Evolutionary conservation across 2,888 invertebrate species (phyloP).

Genomic region (Pseudococcus jackbeardsleyi): DNA sequence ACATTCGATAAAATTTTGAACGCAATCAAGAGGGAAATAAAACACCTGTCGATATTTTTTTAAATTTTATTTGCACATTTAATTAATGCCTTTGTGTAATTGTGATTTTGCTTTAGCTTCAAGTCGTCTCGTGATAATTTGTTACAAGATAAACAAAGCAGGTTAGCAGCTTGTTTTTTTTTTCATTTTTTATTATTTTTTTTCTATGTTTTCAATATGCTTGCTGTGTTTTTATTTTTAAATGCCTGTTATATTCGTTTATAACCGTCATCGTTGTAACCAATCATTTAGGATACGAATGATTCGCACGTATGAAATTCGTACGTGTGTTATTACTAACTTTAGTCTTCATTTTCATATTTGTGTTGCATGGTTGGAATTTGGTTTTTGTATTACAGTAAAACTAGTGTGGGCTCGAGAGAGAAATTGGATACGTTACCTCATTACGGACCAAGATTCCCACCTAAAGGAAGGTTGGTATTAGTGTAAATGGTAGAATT

Average conservation of each 20-base stretch:
- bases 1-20: too few species aligned
- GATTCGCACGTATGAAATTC: background rate
- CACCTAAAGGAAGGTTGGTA: constrained; percentile 83
- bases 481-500: background rate
- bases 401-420: constrained; percentile 88
- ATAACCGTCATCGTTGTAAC: background rate
- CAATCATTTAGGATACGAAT: background rate
- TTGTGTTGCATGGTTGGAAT: constrained; percentile 34
- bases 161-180: constrained; percentile 50
- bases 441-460: constrained; percentile 91
- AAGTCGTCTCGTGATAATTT: constrained; percentile 64
- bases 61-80: background rate
- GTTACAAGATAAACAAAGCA: constrained; percentile 55
- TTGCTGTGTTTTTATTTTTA: background rate
- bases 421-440: constrained; percentile 84
- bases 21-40: background rate
- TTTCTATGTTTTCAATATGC: background rate
- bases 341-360: too few species aligned
- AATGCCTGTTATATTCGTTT: background rate
- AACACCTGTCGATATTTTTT: background rate
- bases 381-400: constrained; percentile 74
- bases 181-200: background rate
- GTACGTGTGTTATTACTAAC: too few species aligned
- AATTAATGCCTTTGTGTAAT: constrained; percentile 1
- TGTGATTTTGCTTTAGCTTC: constrained; percentile 61